Percentiles rank a stretch among this genome's conserved stretches.
Conservation (phyloP, 2,113 vertebrate species). For the Poecilia latipinna region DNA sequence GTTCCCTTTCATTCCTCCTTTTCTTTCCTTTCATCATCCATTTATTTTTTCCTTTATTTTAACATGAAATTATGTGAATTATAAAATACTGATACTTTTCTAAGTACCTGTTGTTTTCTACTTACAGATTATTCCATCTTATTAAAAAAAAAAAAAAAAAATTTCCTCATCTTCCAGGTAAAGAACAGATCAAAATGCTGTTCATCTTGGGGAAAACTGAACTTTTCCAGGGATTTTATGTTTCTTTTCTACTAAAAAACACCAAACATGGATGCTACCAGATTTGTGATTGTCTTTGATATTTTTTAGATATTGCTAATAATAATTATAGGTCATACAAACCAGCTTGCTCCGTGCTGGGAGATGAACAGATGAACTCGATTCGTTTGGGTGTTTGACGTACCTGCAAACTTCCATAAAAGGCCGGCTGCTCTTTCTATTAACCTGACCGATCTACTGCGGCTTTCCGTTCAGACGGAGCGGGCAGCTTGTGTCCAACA, state of each 20-base stretch:
- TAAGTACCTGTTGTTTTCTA: too few species aligned
- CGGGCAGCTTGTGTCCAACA: conserved; percentile 44
- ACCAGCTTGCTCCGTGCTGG: not conserved
- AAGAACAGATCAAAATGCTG: not conserved
- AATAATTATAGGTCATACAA: not conserved
- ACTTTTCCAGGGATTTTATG: not conserved
- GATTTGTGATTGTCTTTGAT: not conserved
- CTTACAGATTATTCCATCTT: too few species aligned
- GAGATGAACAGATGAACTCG: not conserved
- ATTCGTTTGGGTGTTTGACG: not conserved
- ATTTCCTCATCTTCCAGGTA: not conserved
- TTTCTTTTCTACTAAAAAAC: not conserved
- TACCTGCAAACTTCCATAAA: conserved; percentile 14
- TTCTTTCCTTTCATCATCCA: too few species aligned
- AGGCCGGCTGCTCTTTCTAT: conserved; percentile 47
- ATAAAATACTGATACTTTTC: too few species aligned
- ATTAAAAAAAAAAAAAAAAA: too few species aligned
- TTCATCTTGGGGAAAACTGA: not conserved
- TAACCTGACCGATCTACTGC: conserved; percentile 37
- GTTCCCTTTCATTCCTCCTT: too few species aligned
- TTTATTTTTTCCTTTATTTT: too few species aligned
- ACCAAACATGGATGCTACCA: not conserved
- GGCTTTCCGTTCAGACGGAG: conserved; percentile 50
- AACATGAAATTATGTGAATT: too few species aligned
- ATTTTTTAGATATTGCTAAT: not conserved